Evolutionary conservation across 2,797 vertebrate species (phyloP).

Genomic region (Aeoliscus strigatus): DNA sequence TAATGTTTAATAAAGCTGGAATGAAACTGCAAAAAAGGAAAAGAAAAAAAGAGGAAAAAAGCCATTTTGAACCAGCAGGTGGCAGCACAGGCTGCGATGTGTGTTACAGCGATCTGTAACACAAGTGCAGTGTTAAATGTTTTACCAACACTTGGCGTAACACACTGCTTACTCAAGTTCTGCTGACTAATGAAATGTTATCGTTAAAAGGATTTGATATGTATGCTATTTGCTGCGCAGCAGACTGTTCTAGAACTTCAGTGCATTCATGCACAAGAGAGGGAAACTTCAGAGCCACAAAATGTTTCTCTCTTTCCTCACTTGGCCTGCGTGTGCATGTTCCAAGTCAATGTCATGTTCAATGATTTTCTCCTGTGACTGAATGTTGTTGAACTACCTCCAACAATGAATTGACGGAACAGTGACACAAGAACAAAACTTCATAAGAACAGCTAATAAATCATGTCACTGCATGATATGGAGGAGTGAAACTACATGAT

Average conservation of each 20-base stretch:
- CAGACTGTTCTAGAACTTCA: neutral
- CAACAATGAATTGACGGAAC: too few species aligned
- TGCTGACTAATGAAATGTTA: slow-evolving; percentile 34
- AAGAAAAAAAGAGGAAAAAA: neutral
- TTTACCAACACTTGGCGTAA: slow-evolving; percentile 41
- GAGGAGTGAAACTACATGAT: too few species aligned
- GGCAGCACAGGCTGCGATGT: slow-evolving; percentile 32
- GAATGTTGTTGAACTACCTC: neutral
- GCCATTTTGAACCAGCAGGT: slow-evolving; percentile 34
- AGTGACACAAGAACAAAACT: too few species aligned
- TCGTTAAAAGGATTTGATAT: slow-evolving; percentile 14
- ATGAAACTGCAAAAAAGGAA: too few species aligned
- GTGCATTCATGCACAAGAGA: neutral
- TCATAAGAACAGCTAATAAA: too few species aligned
- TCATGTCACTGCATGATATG: too few species aligned
- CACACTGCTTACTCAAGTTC: slow-evolving; percentile 12
- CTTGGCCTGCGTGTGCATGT: too few species aligned
- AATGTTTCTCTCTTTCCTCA: too few species aligned
- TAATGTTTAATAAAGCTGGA: too few species aligned
- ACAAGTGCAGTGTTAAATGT: slow-evolving; percentile 44
- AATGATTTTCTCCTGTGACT: neutral
- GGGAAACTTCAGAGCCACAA: slow-evolving; percentile 3
- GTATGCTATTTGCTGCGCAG: neutral
- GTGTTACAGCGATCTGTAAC: slow-evolving; percentile 14
- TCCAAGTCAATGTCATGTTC: neutral